phyloP scores from a whole-genome alignment of 2,797 vertebrate species.

The Manis pentadactyla region DNA sequence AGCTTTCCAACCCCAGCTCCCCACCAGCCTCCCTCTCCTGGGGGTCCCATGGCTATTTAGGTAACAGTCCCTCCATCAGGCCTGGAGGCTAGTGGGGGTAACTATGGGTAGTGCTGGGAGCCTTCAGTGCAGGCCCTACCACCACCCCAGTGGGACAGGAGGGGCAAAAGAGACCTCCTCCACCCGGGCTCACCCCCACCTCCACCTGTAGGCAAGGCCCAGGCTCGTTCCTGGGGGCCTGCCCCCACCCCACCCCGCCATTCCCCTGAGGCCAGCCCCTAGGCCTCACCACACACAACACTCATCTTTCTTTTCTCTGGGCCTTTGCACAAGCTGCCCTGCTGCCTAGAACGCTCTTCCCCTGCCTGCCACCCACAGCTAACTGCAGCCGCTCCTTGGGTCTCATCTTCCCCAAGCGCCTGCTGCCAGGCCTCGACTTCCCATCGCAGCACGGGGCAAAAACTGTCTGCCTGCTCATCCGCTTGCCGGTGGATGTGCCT shows the following conservation, averaged over 20 bases:
- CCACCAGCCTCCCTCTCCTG: not conserved
- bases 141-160: not conserved
- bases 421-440: not conserved
- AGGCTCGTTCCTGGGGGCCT: not conserved
- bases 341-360: not conserved
- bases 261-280: not conserved
- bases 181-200: not conserved
- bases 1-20: no score
- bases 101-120: no score
- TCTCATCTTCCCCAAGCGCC: not conserved
- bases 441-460: accelerated
- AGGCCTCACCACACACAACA: not conserved
- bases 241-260: not conserved
- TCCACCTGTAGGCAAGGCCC: not conserved
- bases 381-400: no score
- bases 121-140: not conserved
- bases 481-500: not conserved
- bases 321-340: not conserved
- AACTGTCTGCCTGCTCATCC: not conserved
- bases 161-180: no score
- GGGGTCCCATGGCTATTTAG: not conserved
- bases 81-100: not conserved
- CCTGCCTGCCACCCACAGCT: accelerated
- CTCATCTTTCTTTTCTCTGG: not conserved
- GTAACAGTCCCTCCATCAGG: not conserved